Base-by-base conservation (phyloP, 1,140 invertebrate species). In the Drosophila ercepeae region DNA sequence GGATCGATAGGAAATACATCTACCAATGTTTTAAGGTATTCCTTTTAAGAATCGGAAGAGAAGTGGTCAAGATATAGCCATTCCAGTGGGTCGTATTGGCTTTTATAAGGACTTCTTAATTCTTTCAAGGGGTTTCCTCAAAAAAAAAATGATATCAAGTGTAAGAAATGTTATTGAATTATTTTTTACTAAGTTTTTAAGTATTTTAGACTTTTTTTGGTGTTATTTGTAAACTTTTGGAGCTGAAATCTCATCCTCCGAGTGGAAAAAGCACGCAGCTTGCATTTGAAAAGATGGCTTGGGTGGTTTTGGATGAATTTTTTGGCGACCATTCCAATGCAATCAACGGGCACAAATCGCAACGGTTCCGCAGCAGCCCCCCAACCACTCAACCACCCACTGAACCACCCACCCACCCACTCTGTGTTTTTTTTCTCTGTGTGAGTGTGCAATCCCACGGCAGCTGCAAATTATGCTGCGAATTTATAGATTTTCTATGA, bases 401-500 rank as follows among this genome's bases (percentile, higher is more conserved):
- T 6, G 11, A 14, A 27, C 42, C 42, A 45, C 42, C 19, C 42
- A 21, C 11, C 36, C 21, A 13, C 44, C 21, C 19, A 42, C 39
- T 14, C 29, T 29, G 27, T 34, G 2, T 13, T 11, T 45, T 61
- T 58, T 34, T 44, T 23, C 51, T 6, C 9, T 32, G 29, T 32
- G 9, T 2, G 29, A 25, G 7, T 11, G 44, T 14, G 16, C 29
- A 39, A 29, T 50, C 45, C 55, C 55, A 25, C 55, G 36, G 49
- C 58, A 44, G 58, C 58, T 61, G 57, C 39, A 71, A 60, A 72
- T 61, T 39, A 71, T 72, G 32, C 32, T 71, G 41, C 3, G 55
- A 71, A 72, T 72, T 72, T 72, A 72, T 71, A 72, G 69, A 71
- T 72, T 71, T 53, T 60, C 48, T 16, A 52, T 71, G 48, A 52